Base-by-base conservation (phyloP, 2,113 vertebrate species). In the Prolemur simus region DNA sequence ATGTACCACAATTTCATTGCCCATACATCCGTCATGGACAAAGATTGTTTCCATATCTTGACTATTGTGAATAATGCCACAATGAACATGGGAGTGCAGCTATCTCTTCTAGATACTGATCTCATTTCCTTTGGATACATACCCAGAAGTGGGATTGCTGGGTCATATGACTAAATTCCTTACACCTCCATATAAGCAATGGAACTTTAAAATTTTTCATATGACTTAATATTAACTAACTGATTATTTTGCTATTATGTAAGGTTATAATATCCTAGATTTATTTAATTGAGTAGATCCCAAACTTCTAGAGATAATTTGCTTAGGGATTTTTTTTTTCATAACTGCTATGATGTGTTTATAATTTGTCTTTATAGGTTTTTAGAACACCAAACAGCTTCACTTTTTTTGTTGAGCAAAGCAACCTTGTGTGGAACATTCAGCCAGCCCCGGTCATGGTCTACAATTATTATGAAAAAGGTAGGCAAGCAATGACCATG, bases 401-500 rank as follows among this genome's bases (percentile, higher is more conserved):
- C 17, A 23, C 47, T 60, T 99, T 96, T 94, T 96, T n/a, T 20
- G 71, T 99, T 49, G 86, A 98, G 56, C 98, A 98, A 97, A 97
- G 95, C 71, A 85, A 98, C 88, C 78, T 73, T 15, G 99, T 99
- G 15, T 85, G 98, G 12, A 98, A 99, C 89, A 98, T 98, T 77
- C 99, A 99, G 85, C 98, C 99, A 68, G 99, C 99, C 7, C 94
- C 98, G 34, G 98, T 99, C 82, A 86, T 93, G 63, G 96, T 99
- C 95, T 99, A 99, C 3, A 98, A 99, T 97, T 99, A 99, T 95
- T 99, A 99, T 89, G 98, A 99, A 95, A 98, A 98, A 98, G 98
- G 99, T 99, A 98, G 96, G 94, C 14, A 20, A 73, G 13, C 45
- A 71, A 39, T 9, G 49, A 54, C n/a, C 56, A 52, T 32, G 6